Base-by-base conservation (phyloP, 2,113 vertebrate genomes). In the Galbula dea region DNA sequence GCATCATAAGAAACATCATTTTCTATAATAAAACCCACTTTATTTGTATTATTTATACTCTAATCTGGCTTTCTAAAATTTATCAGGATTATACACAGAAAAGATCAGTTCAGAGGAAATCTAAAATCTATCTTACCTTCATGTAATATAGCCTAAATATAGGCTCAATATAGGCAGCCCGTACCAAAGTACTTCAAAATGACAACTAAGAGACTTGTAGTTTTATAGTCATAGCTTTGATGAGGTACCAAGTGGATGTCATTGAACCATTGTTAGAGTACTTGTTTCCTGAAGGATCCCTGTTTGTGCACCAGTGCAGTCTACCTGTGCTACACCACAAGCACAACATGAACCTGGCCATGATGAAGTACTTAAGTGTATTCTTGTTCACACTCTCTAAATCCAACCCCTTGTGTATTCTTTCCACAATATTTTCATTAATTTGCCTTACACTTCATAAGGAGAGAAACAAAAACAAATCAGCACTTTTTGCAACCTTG, bases 291-390 rank as follows among this genome's bases (percentile, higher is more conserved):
- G n/a, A 84, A 37, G 2, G 2, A 34, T n/a, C 18, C 23, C 23
- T 15, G 24, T 30, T 22, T 58, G 14, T 22, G 49, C 51, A 48
- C 67, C n/a, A 59, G 36, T 10, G 22, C 11, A 54, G 15, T 15
- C 14, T 12, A 67, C 9, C 20, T 1, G 1, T 62, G 29, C 22
- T 39, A 26, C 0, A 0, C 13, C 8, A 1, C 0, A 1, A 61
- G 23, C 30, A 26, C 0, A 1, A 3, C 13, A 3, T 12, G 19
- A 54, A 29, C 26, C 19, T 59, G 23, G 14, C 15, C 0, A 0
- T 6, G 6, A 9, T 22, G 27, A 68, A 15, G 9, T 5, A 29
- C 4, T 30, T 34, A 24, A 1, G 3, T 2, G 1, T 49, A 6
- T 23, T 71, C 37, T 7, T 6, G 3, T 46, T 63, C 62, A 52